phyloP scores from a whole-genome alignment of 1,140 invertebrate genomes.

The Drosophila simulans region DNA sequence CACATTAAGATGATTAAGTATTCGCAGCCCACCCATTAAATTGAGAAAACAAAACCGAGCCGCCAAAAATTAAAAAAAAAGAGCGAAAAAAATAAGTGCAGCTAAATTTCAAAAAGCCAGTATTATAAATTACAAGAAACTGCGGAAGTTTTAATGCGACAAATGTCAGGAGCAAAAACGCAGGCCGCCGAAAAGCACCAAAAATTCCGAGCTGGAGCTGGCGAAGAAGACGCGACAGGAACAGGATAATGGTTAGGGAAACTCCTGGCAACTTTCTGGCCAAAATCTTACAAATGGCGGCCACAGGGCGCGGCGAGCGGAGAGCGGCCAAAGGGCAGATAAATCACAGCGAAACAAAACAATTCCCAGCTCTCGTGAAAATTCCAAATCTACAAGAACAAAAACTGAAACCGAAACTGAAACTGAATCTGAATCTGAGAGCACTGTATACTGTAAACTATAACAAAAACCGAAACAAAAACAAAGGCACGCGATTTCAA shows the following conservation, averaged over 20 bases:
- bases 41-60: constrained; percentile 36
- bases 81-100: constrained; percentile 21
- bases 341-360: constrained; percentile 76
- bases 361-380: constrained; percentile 48
- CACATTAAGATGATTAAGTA: constrained; percentile 80
- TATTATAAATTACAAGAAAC: constrained; percentile 80
- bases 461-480: constrained; percentile 35
- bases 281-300: constrained; percentile 82
- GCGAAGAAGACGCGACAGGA: constrained; percentile 60
- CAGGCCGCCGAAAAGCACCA: constrained; percentile 34
- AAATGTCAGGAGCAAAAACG: constrained; percentile 76
- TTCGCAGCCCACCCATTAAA: constrained; percentile 40
- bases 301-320: constrained; percentile 28
- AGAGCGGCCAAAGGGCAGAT: constrained; percentile 56
- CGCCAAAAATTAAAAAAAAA: constrained; percentile 29
- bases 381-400: constrained; percentile 44
- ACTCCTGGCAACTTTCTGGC: constrained; percentile 71
- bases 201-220: constrained; percentile 58
- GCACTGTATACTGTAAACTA: constrained; percentile 33
- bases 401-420: constrained; percentile 35
- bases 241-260: constrained; percentile 46
- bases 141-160: constrained; percentile 81
- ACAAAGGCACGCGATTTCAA: constrained; percentile 62
- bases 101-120: constrained; percentile 67
- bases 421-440: constrained; percentile 16